Percentiles rank a stretch among this genome's conserved stretches.
Conservation (phyloP, 2,888 invertebrate species). For the Stenodema calcarata region DNA sequence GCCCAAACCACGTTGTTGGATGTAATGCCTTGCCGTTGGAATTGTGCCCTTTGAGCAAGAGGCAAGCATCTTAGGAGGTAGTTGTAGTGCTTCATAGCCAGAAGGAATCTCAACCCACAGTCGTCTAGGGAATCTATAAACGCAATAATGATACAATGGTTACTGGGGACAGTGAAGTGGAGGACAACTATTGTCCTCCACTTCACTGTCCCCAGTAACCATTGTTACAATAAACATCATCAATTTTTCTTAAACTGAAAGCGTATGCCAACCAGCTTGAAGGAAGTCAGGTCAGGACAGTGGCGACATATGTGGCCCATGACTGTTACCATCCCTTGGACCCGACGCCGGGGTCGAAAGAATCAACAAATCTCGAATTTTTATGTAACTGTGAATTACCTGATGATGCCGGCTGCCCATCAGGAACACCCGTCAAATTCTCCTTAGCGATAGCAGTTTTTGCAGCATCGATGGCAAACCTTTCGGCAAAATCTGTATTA, state of each 20-base stretch:
- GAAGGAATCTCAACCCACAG: constrained; percentile 92
- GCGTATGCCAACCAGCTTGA: too few relatives aligned
- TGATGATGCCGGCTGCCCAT: constrained; percentile 53
- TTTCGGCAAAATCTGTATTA: constrained; percentile 85
- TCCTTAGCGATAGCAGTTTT: constrained; percentile 73
- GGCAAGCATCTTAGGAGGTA: constrained; percentile 94
- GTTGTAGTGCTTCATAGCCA: constrained; percentile 97
- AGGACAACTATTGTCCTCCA: too few relatives aligned
- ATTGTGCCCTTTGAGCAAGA: constrained; percentile 81
- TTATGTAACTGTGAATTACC: constrained; percentile 49
- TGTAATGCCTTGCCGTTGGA: constrained; percentile 86
- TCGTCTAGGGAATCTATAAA: constrained; percentile 85
- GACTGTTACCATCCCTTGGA: too few relatives aligned
- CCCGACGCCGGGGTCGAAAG: too few relatives aligned
- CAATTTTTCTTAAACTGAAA: too few relatives aligned
- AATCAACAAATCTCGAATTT: too few relatives aligned
- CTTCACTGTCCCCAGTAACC: too few relatives aligned
- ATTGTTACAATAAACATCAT: too few relatives aligned
- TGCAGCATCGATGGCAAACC: constrained; percentile 75
- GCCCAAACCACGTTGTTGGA: constrained; percentile 97
- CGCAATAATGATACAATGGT: neutral
- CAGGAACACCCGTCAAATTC: constrained; percentile 63
- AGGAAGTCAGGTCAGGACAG: too few relatives aligned
- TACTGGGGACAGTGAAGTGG: too few relatives aligned
- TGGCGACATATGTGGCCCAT: too few relatives aligned